Conservation (phyloP, 2,888 invertebrate genomes). For the Alloplasta piceator region DNA sequence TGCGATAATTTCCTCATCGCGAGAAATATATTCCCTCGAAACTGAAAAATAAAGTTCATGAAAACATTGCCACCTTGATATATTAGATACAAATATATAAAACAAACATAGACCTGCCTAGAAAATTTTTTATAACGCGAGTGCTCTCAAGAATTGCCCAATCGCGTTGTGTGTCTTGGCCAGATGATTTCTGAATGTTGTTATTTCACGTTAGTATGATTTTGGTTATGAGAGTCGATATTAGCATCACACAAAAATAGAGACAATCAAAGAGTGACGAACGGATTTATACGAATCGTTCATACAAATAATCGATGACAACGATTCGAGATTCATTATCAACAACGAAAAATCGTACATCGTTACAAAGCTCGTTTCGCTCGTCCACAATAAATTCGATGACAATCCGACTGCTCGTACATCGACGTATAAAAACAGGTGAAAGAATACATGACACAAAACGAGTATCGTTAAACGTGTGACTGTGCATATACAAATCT, state of each 20-base stretch:
- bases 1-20: too few relatives aligned
- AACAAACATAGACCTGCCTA: constrained; percentile 41
- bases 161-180: constrained; percentile 80
- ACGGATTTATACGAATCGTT: constrained; percentile 32
- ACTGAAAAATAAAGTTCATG: too few relatives aligned
- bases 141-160: constrained; percentile 71
- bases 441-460: constrained; percentile 20
- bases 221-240: constrained; percentile 50
- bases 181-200: constrained; percentile 65
- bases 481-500: constrained; percentile 61
- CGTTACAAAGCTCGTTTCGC: neutral
- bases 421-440: constrained; percentile 28
- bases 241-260: constrained; percentile 24
- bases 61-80: too few relatives aligned
- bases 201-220: constrained; percentile 35
- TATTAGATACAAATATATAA: neutral
- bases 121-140: constrained; percentile 23
- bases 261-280: constrained; percentile 13
- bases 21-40: too few relatives aligned
- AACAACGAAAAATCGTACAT: constrained; percentile 14
- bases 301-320: constrained; percentile 28
- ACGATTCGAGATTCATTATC: constrained; percentile 17
- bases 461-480: constrained; percentile 32
- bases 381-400: constrained; percentile 29
- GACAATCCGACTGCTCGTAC: neutral